Conservation (phyloP, 2,888 invertebrate species). For the Caradrina kadenii region DNA sequence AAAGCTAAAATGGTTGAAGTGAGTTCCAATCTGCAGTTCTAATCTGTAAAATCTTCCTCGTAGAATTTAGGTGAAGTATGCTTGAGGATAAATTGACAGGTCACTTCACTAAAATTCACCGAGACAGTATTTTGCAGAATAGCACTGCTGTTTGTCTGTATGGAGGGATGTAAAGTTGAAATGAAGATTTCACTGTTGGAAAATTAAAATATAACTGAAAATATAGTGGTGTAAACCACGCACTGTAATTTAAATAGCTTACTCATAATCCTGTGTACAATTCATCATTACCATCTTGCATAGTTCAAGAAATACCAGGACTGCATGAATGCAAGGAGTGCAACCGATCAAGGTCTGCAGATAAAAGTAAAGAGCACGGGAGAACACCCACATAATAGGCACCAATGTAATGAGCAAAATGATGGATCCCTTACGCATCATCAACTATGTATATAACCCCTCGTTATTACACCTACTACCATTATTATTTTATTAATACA, state of each 20-base stretch:
- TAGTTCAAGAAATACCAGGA: slow-evolving; percentile 55
- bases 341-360: slow-evolving; percentile 58
- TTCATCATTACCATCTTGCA: slow-evolving; percentile 39
- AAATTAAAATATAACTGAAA: background rate
- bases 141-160: background rate
- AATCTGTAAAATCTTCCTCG: background rate
- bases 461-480: too few species aligned
- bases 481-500: background rate
- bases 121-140: background rate
- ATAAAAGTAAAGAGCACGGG: slow-evolving; percentile 51
- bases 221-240: background rate
- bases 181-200: background rate
- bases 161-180: too few species aligned
- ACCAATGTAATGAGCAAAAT: slow-evolving; percentile 23
- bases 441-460: background rate
- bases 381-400: slow-evolving; percentile 27
- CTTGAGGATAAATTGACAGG: too few species aligned
- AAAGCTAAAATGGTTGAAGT: background rate
- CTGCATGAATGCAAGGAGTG: slow-evolving; percentile 50
- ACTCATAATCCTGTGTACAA: slow-evolving; percentile 9
- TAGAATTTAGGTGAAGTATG: background rate
- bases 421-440: slow-evolving; percentile 13
- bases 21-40: background rate
- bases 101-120: too few species aligned
- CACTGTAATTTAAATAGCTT: slow-evolving; percentile 8